Evolutionary conservation across 2,797 vertebrate genomes (phyloP).

Genomic region (Atherinosoma microstoma): DNA sequence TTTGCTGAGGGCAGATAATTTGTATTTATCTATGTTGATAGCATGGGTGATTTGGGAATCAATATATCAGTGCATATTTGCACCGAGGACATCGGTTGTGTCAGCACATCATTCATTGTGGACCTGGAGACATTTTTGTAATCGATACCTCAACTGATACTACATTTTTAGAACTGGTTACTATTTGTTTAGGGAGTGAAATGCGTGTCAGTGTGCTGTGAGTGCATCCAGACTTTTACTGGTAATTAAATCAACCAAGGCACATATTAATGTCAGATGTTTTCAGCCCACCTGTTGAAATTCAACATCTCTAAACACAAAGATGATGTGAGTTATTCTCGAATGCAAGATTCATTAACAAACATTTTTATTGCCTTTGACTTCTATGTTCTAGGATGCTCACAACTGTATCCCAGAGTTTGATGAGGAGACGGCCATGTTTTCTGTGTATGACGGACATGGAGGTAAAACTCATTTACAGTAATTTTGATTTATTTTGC

Average conservation of each 20-base stretch:
- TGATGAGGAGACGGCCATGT: conserved; percentile 96
- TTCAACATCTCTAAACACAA: neutral
- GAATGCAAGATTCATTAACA: too few relatives aligned
- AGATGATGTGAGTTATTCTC: too few relatives aligned
- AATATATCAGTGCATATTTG: neutral
- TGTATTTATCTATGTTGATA: neutral
- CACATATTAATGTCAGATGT: neutral
- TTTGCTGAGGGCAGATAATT: neutral
- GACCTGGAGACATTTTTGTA: neutral
- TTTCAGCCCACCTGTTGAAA: neutral
- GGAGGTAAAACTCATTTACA: conserved; percentile 86
- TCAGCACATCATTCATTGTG: neutral
- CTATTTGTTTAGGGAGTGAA: neutral
- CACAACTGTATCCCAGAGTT: conserved; percentile 97
- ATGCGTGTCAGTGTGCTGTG: neutral
- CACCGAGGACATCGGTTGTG: neutral
- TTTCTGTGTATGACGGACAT: conserved; percentile 97
- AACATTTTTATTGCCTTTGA: conserved; percentile 21
- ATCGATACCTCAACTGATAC: neutral
- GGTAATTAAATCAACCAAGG: neutral
- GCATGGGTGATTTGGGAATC: neutral
- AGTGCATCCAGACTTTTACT: neutral
- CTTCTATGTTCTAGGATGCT: conserved; percentile 87
- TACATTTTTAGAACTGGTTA: neutral
- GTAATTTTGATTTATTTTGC: neutral